phyloP scores from a whole-genome alignment of 2,113 vertebrate species.

The Syrrhaptes paradoxus region DNA sequence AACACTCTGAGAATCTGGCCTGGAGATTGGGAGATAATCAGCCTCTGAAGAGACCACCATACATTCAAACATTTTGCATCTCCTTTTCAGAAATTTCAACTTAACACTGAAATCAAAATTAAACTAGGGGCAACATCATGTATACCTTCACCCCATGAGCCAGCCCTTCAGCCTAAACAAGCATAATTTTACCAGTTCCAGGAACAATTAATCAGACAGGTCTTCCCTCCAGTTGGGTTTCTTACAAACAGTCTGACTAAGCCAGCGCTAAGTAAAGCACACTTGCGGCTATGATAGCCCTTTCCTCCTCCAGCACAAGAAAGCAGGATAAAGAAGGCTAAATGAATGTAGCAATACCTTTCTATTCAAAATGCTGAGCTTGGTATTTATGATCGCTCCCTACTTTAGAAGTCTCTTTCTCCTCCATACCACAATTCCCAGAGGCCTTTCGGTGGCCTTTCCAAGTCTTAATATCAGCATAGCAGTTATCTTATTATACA shows the following conservation, averaged over 20 bases:
- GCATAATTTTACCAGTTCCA: neutral
- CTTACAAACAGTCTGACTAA: conserved; percentile 30
- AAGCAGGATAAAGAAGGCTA: neutral
- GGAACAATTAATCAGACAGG: conserved; percentile 20
- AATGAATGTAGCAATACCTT: conserved; percentile 7
- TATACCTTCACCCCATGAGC: neutral
- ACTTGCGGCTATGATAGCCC: conserved; percentile 24
- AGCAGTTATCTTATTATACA: neutral
- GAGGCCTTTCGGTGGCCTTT: neutral
- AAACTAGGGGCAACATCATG: neutral
- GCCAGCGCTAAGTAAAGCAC: conserved; percentile 39
- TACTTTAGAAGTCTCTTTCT: neutral
- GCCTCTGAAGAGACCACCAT: neutral
- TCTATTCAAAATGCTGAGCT: neutral
- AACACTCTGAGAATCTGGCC: neutral
- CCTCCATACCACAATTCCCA: neutral
- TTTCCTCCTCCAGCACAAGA: neutral
- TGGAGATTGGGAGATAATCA: neutral
- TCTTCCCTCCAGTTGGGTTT: conserved; percentile 8
- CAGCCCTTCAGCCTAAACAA: neutral
- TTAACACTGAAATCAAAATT: neutral
- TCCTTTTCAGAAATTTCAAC: neutral
- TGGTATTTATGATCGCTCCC: neutral
- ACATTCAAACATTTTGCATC: neutral
- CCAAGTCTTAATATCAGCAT: neutral